Evolutionary conservation across 2,797 vertebrate genomes (phyloP), one percentile per base, ranked within the genome.

Genomic region (Xenops minutus): DNA sequence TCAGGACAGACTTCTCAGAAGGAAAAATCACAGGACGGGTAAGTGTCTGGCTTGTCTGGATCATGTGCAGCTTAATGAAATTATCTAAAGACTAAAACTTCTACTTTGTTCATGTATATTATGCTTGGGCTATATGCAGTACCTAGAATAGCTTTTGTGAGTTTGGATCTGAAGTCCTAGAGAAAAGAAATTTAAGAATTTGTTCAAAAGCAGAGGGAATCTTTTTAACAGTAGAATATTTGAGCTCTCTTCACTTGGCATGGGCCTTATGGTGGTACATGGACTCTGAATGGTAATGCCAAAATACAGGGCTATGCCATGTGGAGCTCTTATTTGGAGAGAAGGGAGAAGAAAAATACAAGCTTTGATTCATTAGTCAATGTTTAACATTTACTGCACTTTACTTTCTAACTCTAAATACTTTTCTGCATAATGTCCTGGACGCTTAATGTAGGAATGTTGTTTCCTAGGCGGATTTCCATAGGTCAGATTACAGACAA

Each of bases 1-100:
- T 99, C 98, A 98, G 99, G 97, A 99, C 99, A 89, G 99, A 99
- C 97, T 99, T 99, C 98, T 98, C 99, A 34, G 99, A 99, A 96
- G 99, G 99, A 80, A 99, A 99, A 98, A 99, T 99, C 97, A 99
- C 99, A 85, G 99, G 99, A 98, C 98, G 99, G 97, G 99, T 98
- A 97, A 99, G 99, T 99, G 96, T 96, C 85, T 96, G 88, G 39
- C 78, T 76, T 85, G 46, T 67, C 36, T 95, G 41, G 17, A 55
- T 85, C 51, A 3, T 21, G 5, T 69, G 19, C 4, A 8, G 3
- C 63, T 78, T 83, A 81, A 71, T 66, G 13, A 78, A 62, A 29
- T 56, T 1, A 41, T 67, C 21, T 69, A 29, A 72, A 92, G 48
- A 37, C 30, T 79, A 76, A 69, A 51, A 44, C 26, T 74, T 80